phyloP scores from a whole-genome alignment of 2,888 invertebrate genomes.

The Fragum fragum region DNA sequence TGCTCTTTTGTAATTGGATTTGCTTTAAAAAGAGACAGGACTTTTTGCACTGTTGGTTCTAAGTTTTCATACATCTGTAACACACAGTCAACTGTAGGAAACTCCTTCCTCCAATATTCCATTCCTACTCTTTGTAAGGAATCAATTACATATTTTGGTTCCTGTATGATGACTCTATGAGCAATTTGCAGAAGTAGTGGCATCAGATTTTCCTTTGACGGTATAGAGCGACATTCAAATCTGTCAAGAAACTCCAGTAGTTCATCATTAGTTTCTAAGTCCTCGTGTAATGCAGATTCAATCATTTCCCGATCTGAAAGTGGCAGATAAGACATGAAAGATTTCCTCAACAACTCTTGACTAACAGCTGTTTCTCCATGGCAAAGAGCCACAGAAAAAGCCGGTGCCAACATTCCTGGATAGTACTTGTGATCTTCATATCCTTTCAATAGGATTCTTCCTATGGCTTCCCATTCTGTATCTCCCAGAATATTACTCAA shows the following conservation, averaged over 20 bases:
- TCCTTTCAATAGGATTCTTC: conserved; percentile 45
- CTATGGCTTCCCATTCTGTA: conserved; percentile 50
- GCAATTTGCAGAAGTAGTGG: conserved; percentile 33
- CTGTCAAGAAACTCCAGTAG: conserved; percentile 26
- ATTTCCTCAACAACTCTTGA: conserved; percentile 29
- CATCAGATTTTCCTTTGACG: conserved; percentile 1
- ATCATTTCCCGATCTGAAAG: conserved; percentile 37
- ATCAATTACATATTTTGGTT: conserved; percentile 45
- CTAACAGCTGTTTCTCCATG: conserved; percentile 44
- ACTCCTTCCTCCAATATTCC: no score
- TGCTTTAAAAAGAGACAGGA: no score
- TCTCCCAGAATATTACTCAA: conserved; percentile 26
- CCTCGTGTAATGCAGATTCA: conserved; percentile 20
- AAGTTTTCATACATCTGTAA: no score
- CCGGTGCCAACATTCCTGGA: conserved; percentile 36
- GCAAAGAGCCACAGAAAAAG: conserved; percentile 33
- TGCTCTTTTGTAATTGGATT: no score
- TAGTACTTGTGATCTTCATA: conserved; percentile 40
- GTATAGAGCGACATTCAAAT: conserved; percentile 28
- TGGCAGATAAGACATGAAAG: conserved; percentile 36
- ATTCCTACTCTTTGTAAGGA: conserved; percentile 20
- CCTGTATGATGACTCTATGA: conserved; percentile 32
- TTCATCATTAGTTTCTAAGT: conserved; percentile 10
- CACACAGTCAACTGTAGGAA: no score
- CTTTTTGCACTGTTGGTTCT: no score